Base-by-base conservation (phyloP, 1,140 invertebrate species). In the Papilio machaon region DNA sequence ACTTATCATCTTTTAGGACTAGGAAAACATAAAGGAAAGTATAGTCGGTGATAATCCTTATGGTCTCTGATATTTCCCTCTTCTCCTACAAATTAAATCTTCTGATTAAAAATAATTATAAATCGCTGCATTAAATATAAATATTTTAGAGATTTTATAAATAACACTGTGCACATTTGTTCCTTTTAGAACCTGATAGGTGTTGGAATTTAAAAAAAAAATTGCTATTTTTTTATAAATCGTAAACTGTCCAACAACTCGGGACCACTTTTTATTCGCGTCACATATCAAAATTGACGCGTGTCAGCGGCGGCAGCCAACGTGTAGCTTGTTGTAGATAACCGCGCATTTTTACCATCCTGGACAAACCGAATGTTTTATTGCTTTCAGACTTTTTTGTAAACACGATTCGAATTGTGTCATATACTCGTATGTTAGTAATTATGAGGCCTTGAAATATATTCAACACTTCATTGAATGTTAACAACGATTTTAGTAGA, bases 211-310 rank as follows among this genome's bases (percentile, higher is more conserved):
- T 2, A 52, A 64, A 52, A 52, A 52, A 13, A 52, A 64, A 64
- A 64, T 64, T 64, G 23, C 11, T n/a, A 58, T 58, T n/a, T 19
- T 30, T 64, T 64, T 64, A 58, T 58, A 58, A 58, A 58, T 58
- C 54, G 54, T 64, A 64, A 64, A 64, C 60, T 64, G 60, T 30
- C 19, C 10, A 64, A 64, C 60, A 64, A 64, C 7, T 35, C 38
- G 15, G 23, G 23, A 49, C 52, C 19, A 77, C 35, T 23, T 77
- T 78, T 78, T 78, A 78, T 78, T 78, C 52, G 75, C 11, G 49
- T 43, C 75, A n/a, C 49, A 78, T 52, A 52, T 78, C 75, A 78
- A 78, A 78, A 78, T 60, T 78, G 75, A 78, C 75, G 54, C 52
- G 75, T 60, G 75, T 78, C 75, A 58, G 54, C 75, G 52, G 52